Evolutionary conservation across 2,113 vertebrate species (phyloP).

Genomic region (Myxocyprinus asiaticus): DNA sequence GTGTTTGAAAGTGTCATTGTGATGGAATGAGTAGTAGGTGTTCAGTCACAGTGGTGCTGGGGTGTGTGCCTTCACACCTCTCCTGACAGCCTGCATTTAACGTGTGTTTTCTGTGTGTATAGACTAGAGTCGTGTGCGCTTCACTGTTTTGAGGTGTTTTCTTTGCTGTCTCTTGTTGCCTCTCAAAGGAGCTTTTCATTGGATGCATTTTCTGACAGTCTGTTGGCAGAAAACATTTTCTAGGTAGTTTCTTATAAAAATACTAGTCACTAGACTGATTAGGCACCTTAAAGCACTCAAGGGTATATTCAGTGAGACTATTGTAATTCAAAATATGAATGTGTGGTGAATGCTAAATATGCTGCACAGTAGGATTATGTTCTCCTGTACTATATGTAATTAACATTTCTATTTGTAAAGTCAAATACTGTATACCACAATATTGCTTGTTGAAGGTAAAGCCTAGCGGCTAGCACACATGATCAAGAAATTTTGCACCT

Average conservation of each 20-base stretch:
- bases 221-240: conserved; percentile 11
- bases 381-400: too few species aligned
- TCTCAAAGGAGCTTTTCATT: background rate
- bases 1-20: conserved; percentile 16
- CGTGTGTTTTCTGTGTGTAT: background rate
- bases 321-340: too few species aligned
- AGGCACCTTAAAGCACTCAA: background rate
- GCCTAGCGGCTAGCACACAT: too few species aligned
- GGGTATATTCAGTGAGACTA: too few species aligned
- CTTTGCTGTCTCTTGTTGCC: background rate
- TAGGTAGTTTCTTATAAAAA: background rate
- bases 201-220: conserved; percentile 3
- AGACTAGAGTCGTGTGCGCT: background rate
- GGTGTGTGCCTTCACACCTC: background rate
- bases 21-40: conserved; percentile 19
- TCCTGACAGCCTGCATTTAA: conserved; percentile 16
- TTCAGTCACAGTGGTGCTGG: conserved; percentile 19
- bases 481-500: too few species aligned
- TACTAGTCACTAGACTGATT: conserved; percentile 11
- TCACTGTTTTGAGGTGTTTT: conserved; percentile 16
- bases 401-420: too few species aligned
- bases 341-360: too few species aligned
- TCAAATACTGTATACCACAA: too few species aligned
- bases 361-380: too few species aligned
- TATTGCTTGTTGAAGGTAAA: too few species aligned